phyloP scores from a whole-genome alignment of 2,888 invertebrate species.

The Hydrotaea cyrtoneurina region DNA sequence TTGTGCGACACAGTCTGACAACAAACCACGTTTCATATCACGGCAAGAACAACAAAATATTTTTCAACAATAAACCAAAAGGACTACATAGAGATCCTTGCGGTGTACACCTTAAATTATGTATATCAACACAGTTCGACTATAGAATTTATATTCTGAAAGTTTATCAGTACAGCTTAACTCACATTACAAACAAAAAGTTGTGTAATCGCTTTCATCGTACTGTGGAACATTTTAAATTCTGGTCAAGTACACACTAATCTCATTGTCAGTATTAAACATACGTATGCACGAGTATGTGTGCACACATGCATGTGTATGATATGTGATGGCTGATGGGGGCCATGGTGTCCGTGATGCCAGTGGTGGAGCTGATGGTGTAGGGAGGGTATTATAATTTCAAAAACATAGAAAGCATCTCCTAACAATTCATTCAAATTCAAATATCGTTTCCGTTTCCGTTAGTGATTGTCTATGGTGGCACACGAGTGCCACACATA shows the following conservation, averaged over 20 bases:
- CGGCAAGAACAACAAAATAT: too few species aligned
- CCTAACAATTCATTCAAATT: constrained; percentile 53
- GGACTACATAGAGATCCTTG: too few species aligned
- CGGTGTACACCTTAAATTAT: too few species aligned
- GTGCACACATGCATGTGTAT: background rate
- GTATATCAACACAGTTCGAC: too few species aligned
- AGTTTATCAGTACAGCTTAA: background rate
- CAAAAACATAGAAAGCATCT: constrained; percentile 27
- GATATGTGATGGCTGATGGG: background rate
- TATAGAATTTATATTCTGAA: too few species aligned
- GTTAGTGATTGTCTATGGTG: constrained; percentile 23
- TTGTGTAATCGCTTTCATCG: constrained; percentile 41
- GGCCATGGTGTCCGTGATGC: background rate
- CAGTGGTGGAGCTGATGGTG: background rate
- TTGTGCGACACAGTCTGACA: too few species aligned
- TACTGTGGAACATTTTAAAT: constrained; percentile 53
- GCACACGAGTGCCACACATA: constrained; percentile 4
- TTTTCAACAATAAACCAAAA: too few species aligned
- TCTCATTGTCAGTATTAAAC: constrained; percentile 47
- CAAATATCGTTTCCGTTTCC: constrained; percentile 56
- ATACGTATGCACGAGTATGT: background rate
- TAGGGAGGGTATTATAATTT: constrained; percentile 35
- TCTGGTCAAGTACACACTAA: constrained; percentile 58
- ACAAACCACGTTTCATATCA: too few species aligned
- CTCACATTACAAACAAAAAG: constrained; percentile 10